Percentiles rank a stretch among this genome's conserved stretches.
These are phyloP conservation scores for Clostera curtula DNA, from an alignment of 2,888 invertebrate species.

Conservation along the genomic window DNA sequence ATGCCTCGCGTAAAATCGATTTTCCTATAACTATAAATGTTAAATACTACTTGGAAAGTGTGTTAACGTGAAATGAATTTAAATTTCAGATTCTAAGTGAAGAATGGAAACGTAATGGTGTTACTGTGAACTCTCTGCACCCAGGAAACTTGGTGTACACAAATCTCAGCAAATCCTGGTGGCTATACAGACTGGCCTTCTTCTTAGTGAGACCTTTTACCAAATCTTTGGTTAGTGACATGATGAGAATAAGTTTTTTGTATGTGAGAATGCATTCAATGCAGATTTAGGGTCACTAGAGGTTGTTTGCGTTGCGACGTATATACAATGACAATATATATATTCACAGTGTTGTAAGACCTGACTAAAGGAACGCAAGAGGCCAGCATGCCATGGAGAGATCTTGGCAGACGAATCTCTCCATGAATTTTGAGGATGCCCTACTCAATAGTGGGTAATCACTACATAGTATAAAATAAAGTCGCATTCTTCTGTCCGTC, in stretches of 20 bases:
- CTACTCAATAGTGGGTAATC: too few relatives aligned
- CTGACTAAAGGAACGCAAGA: background rate
- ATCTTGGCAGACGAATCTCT: too few relatives aligned
- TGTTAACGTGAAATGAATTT: background rate
- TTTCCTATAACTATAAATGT: too few relatives aligned
- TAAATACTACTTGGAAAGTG: too few relatives aligned
- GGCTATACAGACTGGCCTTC: conserved; percentile 86
- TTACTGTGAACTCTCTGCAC: conserved; percentile 87
- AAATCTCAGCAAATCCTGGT: conserved; percentile 85
- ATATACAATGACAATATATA: background rate
- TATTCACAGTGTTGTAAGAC: conserved; percentile 1
- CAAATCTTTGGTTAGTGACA: conserved; percentile 86
- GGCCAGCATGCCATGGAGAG: too few relatives aligned
- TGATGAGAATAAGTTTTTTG: background rate
- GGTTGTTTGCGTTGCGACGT: too few relatives aligned
- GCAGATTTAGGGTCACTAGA: too few relatives aligned
- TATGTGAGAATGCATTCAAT: too few relatives aligned
- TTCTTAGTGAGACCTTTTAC: conserved; percentile 93
- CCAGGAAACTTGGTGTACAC: conserved; percentile 95
- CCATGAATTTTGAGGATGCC: too few relatives aligned
- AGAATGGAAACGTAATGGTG: conserved; percentile 79
- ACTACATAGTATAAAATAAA: too few relatives aligned
- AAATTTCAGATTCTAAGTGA: conserved; percentile 53
- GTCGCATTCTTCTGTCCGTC: too few relatives aligned
- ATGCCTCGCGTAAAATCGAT: too few relatives aligned